Evolutionary conservation across 2,113 vertebrate species (phyloP).

Genomic region (Connochaetes taurinus): DNA sequence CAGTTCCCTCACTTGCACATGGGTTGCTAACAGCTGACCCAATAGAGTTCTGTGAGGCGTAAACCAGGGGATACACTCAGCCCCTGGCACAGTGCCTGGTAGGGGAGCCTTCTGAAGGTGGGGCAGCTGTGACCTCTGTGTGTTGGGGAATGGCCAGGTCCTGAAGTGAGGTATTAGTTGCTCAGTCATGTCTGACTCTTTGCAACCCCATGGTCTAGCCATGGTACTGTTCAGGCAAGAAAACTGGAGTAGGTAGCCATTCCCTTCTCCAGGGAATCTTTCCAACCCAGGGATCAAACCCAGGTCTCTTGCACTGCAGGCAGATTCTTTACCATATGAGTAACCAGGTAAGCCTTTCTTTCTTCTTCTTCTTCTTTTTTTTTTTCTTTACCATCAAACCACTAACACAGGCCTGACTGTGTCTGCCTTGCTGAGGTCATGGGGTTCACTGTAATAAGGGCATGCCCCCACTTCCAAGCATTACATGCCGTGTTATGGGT

Average conservation of each 20-base stretch:
- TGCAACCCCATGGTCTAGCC: neutral
- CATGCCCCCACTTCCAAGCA: fast-evolving
- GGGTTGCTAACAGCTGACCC: neutral
- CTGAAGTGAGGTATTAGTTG: neutral
- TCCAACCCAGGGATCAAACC: neutral
- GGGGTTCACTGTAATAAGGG: neutral
- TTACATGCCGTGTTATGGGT: fast-evolving
- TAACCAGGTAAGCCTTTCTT: neutral
- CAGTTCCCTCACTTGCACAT: neutral
- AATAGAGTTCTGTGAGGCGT: neutral
- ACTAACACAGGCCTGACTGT: fast-evolving
- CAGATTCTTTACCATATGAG: neutral
- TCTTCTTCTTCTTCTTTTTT: neutral
- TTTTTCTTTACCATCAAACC: neutral
- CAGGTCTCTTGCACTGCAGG: neutral
- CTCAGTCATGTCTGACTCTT: neutral
- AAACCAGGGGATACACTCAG: neutral
- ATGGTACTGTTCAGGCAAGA: neutral
- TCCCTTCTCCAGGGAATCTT: neutral
- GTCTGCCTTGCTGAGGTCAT: neutral
- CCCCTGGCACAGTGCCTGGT: neutral
- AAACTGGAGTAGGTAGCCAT: neutral
- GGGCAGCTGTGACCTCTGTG: fast-evolving
- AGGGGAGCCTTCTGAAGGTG: too few species aligned
- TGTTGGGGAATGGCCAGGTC: too few species aligned